Conservation (phyloP, 1,140 invertebrate species). For the Drosophila insularis region DNA sequence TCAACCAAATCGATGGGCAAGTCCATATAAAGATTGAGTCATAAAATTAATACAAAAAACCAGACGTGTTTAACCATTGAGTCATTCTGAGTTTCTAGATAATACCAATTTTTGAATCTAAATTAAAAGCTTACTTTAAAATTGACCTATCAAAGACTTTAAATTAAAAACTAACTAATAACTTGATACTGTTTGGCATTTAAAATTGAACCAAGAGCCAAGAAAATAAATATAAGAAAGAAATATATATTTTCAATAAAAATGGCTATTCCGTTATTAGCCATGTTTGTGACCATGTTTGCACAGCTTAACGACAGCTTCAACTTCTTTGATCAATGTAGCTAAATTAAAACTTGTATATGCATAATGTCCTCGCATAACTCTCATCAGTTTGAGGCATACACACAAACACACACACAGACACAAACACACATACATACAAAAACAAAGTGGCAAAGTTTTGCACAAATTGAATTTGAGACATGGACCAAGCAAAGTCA, state of each 20-base stretch:
- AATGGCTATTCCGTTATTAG: neutral
- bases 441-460: constrained; percentile 42
- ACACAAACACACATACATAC: neutral
- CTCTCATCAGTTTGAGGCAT: constrained; percentile 23
- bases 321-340: constrained; percentile 8
- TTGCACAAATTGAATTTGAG: constrained; percentile 58
- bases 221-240: too few relatives aligned
- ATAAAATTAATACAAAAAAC: neutral
- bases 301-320: neutral
- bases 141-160: too few relatives aligned
- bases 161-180: too few relatives aligned
- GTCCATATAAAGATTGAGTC: neutral
- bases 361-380: constrained; percentile 14
- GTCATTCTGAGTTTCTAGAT: too few relatives aligned
- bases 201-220: too few relatives aligned
- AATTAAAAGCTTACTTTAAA: too few relatives aligned
- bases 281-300: neutral
- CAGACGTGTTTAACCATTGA: neutral
- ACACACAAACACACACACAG: neutral
- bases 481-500: constrained; percentile 33
- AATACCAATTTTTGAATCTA: too few relatives aligned
- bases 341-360: constrained; percentile 39
- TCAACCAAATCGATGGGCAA: neutral
- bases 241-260: neutral
- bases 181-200: too few relatives aligned